Evolutionary conservation across 2,797 vertebrate genomes (phyloP), one percentile per base, ranked within the genome.

Genomic region (Sparus aurata): DNA sequence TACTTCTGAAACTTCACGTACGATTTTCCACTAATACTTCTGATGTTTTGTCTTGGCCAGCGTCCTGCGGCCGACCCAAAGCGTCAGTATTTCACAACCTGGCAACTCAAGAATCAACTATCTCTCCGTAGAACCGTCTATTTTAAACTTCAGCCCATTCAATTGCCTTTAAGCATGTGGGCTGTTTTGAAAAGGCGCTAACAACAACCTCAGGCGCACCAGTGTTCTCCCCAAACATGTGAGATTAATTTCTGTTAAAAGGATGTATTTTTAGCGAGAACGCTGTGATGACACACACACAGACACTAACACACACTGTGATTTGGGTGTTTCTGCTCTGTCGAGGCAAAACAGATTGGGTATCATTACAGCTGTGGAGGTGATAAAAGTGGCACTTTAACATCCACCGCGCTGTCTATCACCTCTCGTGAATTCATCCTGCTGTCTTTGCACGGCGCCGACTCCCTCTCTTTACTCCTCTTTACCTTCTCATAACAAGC

Each of bases 361-460:
- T 69, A 5, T 73, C n/a, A 81, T 79, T 78, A 69, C 68, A 75
- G 65, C 69, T 63, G 65, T 59, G 43, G 50, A 69, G 70, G 55
- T 82, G 73, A 75, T 81, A 75, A 45, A 69, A 79, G 77, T 30
- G 46, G 4, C 62, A 52, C 70, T 73, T 74, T 62, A 64, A 63
- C 65, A 61, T 76, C 20, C 27, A 16, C 11, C 1, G 41, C 58
- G 22, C 57, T 59, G 41, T 16, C 6, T 47, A 67, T 68, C 66
- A 73, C 64, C 59, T 80, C 55, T 65, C 54, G 12, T 74, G 25
- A 73, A 73, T 80, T 52, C 63, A 55, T 79, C 63, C 57, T 10
- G 30, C 52, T 68, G 65, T 69, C 25, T 69, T 70, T 46, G n/a
- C 46, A 73, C 49, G 60, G 7, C 68, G 30, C 50, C 2, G 17